These are phyloP conservation scores for Anadara kagoshimensis DNA, from an alignment of 1,140 invertebrate genomes.

Conservation along the genomic window DNA sequence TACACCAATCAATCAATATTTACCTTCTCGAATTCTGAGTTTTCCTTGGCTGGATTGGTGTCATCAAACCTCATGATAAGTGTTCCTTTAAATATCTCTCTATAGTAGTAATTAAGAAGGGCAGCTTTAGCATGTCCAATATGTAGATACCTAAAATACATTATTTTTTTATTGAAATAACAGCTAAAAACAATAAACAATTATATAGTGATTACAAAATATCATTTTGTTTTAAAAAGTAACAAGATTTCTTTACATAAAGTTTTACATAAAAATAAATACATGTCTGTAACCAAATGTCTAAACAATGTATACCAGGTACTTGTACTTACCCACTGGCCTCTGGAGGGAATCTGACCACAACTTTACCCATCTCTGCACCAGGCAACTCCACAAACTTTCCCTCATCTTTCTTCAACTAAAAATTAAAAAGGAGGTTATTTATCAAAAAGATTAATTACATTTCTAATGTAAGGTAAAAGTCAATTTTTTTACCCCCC, in stretches of 20 bases:
- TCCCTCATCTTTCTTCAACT: constrained; percentile 82
- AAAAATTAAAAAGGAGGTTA: constrained; percentile 9
- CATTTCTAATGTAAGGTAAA: too few relatives aligned
- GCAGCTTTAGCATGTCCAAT: constrained; percentile 99
- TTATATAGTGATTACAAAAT: too few relatives aligned
- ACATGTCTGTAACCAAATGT: too few relatives aligned
- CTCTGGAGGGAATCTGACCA: constrained; percentile 98
- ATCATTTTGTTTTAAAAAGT: too few relatives aligned
- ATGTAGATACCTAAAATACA: constrained; percentile 89
- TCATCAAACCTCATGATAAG: constrained; percentile 99
- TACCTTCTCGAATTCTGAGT: constrained; percentile 96
- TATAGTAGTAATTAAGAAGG: constrained; percentile 98
- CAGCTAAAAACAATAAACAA: too few relatives aligned
- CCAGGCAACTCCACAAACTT: constrained; percentile 98
- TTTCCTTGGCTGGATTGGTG: constrained; percentile 99
- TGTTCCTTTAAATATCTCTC: constrained; percentile 93
- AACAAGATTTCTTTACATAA: too few relatives aligned
- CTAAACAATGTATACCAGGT: constrained; percentile 29
- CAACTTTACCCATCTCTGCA: constrained; percentile 95
- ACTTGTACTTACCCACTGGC: constrained; percentile 94
- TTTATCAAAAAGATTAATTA: too few relatives aligned
- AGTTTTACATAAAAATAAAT: too few relatives aligned
- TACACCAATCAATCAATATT: not conserved
- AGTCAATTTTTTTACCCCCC: too few relatives aligned
- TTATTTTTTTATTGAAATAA: too few relatives aligned